Evolutionary conservation across 2,113 vertebrate genomes (phyloP).

Genomic region (Kobus ellipsiprymnus): DNA sequence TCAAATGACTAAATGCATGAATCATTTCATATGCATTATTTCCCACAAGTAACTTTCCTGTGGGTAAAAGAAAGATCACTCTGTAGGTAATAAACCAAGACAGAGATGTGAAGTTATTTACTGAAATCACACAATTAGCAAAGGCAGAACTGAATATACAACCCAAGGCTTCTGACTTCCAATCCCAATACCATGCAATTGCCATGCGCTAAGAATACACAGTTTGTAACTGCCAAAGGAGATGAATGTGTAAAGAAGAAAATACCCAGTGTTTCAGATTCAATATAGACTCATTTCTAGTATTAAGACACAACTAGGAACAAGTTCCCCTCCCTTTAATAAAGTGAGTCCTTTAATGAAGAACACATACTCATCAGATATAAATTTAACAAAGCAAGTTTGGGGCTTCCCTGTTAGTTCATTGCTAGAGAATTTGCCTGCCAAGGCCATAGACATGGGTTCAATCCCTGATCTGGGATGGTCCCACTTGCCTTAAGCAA

Average conservation of each 20-base stretch:
- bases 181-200: not conserved
- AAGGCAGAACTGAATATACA: not conserved
- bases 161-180: not conserved
- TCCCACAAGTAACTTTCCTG: not conserved
- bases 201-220: not conserved
- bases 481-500: not conserved
- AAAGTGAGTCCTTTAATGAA: not conserved
- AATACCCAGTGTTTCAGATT: not conserved
- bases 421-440: not conserved
- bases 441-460: not conserved
- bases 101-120: not conserved
- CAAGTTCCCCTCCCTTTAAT: not conserved
- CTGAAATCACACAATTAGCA: not conserved
- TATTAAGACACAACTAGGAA: not conserved
- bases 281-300: not conserved
- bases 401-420: not conserved
- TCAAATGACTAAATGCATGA: not conserved
- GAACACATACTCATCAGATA: not conserved
- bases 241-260: not conserved
- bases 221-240: not conserved
- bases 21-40: not conserved
- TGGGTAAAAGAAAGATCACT: not conserved
- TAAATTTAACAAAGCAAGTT: not conserved
- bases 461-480: not conserved
- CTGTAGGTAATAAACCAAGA: not conserved